Percentiles rank a stretch among this genome's conserved stretches.
These are phyloP conservation scores for Metellina segmentata DNA, from an alignment of 2,888 invertebrate genomes.

Conservation along the genomic window DNA sequence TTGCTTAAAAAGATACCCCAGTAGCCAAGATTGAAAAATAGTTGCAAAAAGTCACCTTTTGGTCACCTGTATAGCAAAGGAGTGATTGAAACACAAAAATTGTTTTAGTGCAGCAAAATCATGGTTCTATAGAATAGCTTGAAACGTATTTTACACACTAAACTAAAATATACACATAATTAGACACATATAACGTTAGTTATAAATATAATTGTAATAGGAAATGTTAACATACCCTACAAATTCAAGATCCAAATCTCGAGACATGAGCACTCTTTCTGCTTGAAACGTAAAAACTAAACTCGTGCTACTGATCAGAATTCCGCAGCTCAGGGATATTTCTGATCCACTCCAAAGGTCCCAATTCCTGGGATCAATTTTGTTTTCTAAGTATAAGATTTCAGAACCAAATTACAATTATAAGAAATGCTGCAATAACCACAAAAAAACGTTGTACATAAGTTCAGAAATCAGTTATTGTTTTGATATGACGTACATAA, in stretches of 20 bases:
- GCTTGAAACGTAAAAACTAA: slow-evolving; percentile 80
- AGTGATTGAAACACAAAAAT: no score
- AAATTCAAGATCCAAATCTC: slow-evolving; percentile 80
- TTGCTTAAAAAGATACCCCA: no score
- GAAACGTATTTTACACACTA: no score
- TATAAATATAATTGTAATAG: background rate
- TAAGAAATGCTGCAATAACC: background rate
- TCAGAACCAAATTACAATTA: background rate
- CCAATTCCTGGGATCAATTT: slow-evolving; percentile 74
- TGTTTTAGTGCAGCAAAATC: no score
- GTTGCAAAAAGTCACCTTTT: no score
- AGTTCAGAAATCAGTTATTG: no score
- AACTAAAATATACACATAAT: background rate
- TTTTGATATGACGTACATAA: no score
- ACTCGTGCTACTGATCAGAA: slow-evolving; percentile 80
- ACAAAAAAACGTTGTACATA: no score
- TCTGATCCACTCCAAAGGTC: slow-evolving; percentile 79
- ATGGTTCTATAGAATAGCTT: no score
- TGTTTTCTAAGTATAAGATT: slow-evolving; percentile 32
- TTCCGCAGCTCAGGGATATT: slow-evolving; percentile 79
- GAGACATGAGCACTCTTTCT: slow-evolving; percentile 80
- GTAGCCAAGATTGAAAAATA: no score
- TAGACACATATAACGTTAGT: background rate
- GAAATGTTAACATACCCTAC: slow-evolving; percentile 79
- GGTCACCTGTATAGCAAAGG: no score